A percentile compares a stretch with the other conserved stretches of the same genome.
phyloP scores from a whole-genome alignment of 1,140 invertebrate genomes.

The Platorchestia sp. region DNA sequence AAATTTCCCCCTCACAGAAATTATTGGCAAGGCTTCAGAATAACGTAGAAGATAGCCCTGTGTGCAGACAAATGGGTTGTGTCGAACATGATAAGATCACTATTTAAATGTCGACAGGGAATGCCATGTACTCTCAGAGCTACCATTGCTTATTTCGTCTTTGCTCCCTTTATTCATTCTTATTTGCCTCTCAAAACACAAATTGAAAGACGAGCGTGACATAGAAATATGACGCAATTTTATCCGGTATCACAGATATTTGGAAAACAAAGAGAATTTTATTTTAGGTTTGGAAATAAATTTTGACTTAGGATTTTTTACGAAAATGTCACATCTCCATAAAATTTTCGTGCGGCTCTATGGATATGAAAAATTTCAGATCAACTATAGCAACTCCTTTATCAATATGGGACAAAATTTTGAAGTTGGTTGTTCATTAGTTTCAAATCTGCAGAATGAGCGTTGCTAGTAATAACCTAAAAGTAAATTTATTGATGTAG shows the following conservation, averaged over 20 bases:
- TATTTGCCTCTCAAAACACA: background rate
- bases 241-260: background rate
- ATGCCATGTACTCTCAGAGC: background rate
- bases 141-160: background rate
- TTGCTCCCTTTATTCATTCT: background rate
- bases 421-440: background rate
- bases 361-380: background rate
- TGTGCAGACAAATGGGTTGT: background rate
- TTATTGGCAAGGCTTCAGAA: background rate
- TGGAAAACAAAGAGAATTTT: background rate
- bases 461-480: background rate
- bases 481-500: background rate
- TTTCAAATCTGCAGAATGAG: background rate
- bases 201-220: background rate
- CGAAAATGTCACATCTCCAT: background rate
- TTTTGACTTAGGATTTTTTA: background rate
- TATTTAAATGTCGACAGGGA: background rate
- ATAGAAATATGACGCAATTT: background rate
- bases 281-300: background rate
- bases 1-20: background rate
- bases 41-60: background rate
- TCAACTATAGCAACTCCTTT: background rate
- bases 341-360: background rate
- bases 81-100: background rate
- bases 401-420: background rate